Evolutionary conservation across 2,888 invertebrate genomes (phyloP).

Genomic region (Microctonus brassicae): DNA sequence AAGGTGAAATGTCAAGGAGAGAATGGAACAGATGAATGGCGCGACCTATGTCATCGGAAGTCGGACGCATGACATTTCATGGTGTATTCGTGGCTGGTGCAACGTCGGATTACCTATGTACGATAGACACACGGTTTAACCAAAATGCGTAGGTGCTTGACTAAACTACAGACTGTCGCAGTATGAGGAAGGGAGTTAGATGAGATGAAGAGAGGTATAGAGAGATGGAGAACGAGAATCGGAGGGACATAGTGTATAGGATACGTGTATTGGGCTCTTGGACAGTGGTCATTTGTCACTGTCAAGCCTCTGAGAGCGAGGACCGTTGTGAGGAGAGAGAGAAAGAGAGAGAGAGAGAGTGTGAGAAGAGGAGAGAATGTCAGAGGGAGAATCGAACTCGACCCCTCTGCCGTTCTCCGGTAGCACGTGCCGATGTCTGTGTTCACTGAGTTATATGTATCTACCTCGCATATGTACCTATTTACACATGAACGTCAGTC

Average conservation of each 20-base stretch:
- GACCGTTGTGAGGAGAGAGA: conserved; percentile 49
- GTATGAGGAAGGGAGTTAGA: conserved; percentile 41
- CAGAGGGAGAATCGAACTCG: conserved; percentile 57
- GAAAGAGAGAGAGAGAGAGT: conserved; percentile 34
- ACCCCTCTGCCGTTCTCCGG: conserved; percentile 46
- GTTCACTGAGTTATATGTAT: conserved; percentile 29
- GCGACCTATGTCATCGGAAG: conserved; percentile 51
- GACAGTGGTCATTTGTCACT: conserved; percentile 66
- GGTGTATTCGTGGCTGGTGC: conserved; percentile 54
- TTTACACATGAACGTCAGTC: conserved; percentile 10
- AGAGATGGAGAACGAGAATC: background rate
- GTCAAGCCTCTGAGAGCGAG: conserved; percentile 54
- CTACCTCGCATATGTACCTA: conserved; percentile 9
- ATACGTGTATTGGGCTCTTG: conserved; percentile 51
- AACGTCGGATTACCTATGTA: conserved; percentile 55
- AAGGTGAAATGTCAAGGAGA: conserved; percentile 47
- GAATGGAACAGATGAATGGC: conserved; percentile 43
- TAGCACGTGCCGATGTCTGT: conserved; percentile 64
- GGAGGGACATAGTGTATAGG: background rate
- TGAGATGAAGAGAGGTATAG: background rate
- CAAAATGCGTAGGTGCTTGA: conserved; percentile 53
- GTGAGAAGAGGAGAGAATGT: conserved; percentile 40
- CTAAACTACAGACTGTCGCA: conserved; percentile 48
- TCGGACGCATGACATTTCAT: conserved; percentile 57
- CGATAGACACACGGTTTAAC: conserved; percentile 42